A percentile compares a stretch with the other conserved stretches of the same genome.
These are phyloP conservation scores for Thyatira batis DNA, from an alignment of 2,888 invertebrate species.

Conservation along the genomic window DNA sequence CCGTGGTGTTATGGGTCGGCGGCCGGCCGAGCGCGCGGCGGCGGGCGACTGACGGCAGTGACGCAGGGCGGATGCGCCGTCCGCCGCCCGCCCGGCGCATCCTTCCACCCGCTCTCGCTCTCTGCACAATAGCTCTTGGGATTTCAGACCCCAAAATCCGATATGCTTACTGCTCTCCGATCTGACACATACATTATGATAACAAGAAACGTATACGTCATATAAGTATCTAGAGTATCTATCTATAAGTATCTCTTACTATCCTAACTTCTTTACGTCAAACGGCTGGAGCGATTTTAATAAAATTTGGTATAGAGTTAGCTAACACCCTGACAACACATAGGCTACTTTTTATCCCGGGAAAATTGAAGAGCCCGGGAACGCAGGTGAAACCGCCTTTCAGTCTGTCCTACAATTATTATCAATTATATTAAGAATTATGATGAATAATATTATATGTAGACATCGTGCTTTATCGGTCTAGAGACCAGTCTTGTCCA, in stretches of 20 bases:
- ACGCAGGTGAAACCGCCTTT: too few species aligned
- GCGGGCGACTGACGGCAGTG: slow-evolving; percentile 74
- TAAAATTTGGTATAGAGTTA: too few species aligned
- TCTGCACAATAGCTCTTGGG: slow-evolving; percentile 35
- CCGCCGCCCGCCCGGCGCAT: slow-evolving; percentile 68
- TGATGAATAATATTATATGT: too few species aligned
- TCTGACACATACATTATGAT: neutral
- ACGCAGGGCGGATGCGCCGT: slow-evolving; percentile 77
- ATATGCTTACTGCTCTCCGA: slow-evolving; percentile 4
- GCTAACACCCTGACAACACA: too few species aligned
- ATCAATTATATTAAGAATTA: too few species aligned
- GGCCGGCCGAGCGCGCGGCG: slow-evolving; percentile 75
- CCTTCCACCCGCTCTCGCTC: slow-evolving; percentile 56
- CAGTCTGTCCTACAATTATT: too few species aligned
- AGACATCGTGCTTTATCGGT: too few species aligned
- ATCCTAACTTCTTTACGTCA: too few species aligned
- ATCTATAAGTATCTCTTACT: neutral
- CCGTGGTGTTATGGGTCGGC: slow-evolving; percentile 49
- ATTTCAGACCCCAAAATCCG: slow-evolving; percentile 34
- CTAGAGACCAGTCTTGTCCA: too few species aligned
- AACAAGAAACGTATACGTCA: neutral
- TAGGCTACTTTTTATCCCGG: too few species aligned
- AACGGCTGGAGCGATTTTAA: too few species aligned
- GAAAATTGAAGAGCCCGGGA: too few species aligned
- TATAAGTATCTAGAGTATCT: slow-evolving; percentile 2